Evolutionary conservation across 2,113 vertebrate genomes (phyloP), one percentile per base, ranked within the genome.

Genomic region (Elephas maximus): DNA sequence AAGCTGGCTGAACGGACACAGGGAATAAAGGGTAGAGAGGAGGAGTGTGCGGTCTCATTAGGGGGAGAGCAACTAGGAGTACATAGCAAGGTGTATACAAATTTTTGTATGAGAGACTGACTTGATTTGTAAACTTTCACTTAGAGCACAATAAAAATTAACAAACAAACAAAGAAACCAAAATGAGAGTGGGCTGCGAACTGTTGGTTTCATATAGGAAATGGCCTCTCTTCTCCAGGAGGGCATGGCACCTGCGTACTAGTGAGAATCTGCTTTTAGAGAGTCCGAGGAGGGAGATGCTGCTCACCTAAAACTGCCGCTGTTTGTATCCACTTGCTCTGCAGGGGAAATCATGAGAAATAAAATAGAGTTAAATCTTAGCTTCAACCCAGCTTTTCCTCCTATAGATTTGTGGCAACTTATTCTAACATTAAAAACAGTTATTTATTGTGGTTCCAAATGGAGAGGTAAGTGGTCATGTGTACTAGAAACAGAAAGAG

Each of bases 301-400:
- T 41, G 14, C 62, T 62, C 74, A 69, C 45, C 82, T 65, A 76
- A 87, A 83, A 86, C 10, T 33, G 10, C 57, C 53, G 51, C 41
- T 8, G 12, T 94, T 81, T 87, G 74, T 85, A 62, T 48, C 41
- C 71, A 90, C 44, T 45, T 91, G 69, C 41, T 41, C 73, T 85
- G 81, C 79, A 82, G 53, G 30, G 41, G 41, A 93, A 94, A 77
- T 74, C 37, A 69, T 79, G 60, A 88, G 63, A 80, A 60, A 73
- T 88, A 76, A 92, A 78, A 73, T 53, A 79, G 63, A 93, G 87
- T 78, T 88, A 63, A 76, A 76, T 71, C 73, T 81, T 37, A 69
- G 51, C 26, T 96, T 94, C 63, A 44, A 78, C 37, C 77, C 63
- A 33, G 62, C 10, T 10, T 92, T 96, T 92, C 45, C 65, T 91